Conservation (phyloP, 2,113 vertebrate species). For the Odocoileus virginianus region DNA sequence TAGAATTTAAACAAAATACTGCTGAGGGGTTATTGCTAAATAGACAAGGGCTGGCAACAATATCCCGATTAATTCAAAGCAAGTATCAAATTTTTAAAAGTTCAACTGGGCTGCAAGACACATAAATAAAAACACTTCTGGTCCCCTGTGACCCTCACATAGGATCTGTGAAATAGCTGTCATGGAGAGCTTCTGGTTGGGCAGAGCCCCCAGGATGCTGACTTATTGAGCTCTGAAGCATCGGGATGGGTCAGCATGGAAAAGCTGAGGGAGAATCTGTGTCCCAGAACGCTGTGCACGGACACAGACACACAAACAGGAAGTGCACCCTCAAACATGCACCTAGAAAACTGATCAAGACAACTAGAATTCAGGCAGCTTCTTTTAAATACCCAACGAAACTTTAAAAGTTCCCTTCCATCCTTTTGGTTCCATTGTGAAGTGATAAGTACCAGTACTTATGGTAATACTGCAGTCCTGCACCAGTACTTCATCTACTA, state of each 20-base stretch:
- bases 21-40: neutral
- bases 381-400: neutral
- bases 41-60: neutral
- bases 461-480: neutral
- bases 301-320: neutral
- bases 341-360: neutral
- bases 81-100: neutral
- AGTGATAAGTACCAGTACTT: neutral
- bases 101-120: neutral
- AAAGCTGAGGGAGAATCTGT: neutral
- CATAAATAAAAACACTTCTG: neutral
- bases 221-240: neutral
- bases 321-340: neutral
- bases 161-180: neutral
- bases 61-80: neutral
- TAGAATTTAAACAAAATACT: neutral
- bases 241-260: no score
- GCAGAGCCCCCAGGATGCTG: neutral
- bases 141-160: neutral
- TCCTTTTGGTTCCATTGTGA: neutral
- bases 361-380: neutral
- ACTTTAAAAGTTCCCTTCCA: neutral
- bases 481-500: neutral
- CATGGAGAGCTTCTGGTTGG: neutral
- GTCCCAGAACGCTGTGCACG: accelerated